Base-by-base conservation (phyloP, 2,113 vertebrate species). In the Prunella fulvescens region DNA sequence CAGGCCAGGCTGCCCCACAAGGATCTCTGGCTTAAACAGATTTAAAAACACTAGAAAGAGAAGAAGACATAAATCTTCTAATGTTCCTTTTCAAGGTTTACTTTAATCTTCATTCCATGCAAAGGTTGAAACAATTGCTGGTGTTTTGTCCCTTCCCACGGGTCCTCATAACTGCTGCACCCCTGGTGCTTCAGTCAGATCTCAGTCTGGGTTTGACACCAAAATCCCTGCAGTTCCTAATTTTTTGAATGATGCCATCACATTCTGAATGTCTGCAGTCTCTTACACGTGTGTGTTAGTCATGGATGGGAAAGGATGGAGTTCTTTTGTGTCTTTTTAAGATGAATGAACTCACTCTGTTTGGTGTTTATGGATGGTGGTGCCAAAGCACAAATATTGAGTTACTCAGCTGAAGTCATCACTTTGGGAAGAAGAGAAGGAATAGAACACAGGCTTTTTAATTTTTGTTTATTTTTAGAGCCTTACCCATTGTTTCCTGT, bases 131-230 rank as follows among this genome's bases (percentile, higher is more conserved):
- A 14, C 26, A 39, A 4, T 11, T 29, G 45, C 5, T 53, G 33
- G 7, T 40, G n/a, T 11, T 80, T 29, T 25, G 42, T 61, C 3
- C 1, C 44, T 66, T 53, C 28, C 15, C 0, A 0, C 28, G 45
- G 50, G 12, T n/a, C 15, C 72, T 39, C 39, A 5, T 5, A 25
- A 5, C 19, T 53, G 50, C 64, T 82, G 39, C 33, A 10, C 23
- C 37, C 39, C 57, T 45, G 1, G 39, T 40, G 8, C 1, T 57
- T 19, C 54, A 19, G 45, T 16, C 48, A 33, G 9, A 28, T 37
- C 19, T 23, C 35, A 74, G 14, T 13, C 47, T 79, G 26, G 13
- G 23, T 18, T 53, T 48, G 50, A 31, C 25, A 61, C 16, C 40
- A 53, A 39, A 80, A 45, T 19, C 35, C 35, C 25, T 62, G 25